A percentile compares a stretch with the other conserved stretches of the same genome.
Conservation (phyloP, 2,113 vertebrate genomes). For the Eudyptes chrysolophus region DNA sequence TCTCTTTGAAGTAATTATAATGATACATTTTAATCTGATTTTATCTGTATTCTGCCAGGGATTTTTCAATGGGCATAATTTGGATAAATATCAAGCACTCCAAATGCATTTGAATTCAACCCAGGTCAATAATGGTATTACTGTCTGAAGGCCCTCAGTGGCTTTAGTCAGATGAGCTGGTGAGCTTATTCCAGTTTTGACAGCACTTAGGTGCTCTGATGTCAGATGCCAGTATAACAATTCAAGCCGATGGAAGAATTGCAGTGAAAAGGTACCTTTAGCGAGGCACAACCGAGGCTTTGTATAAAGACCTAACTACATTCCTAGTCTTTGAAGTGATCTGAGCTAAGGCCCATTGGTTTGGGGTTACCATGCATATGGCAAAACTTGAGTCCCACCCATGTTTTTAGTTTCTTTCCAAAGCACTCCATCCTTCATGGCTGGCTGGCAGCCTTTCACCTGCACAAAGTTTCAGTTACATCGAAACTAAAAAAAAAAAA, state of each 20-base stretch:
- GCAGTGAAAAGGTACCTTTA: not conserved
- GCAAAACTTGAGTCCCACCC: not conserved
- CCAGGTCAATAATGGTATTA: constrained; percentile 69
- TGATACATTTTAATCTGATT: constrained; percentile 64
- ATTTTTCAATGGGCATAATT: constrained; percentile 66
- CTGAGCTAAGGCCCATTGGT: not conserved
- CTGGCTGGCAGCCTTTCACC: not conserved
- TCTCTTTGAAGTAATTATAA: constrained; percentile 63
- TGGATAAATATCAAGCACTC: constrained; percentile 68
- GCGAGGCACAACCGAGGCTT: not conserved
- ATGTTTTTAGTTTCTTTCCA: not conserved
- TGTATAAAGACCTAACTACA: not conserved
- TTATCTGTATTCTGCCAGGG: constrained; percentile 67
- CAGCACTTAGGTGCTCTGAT: constrained; percentile 24
- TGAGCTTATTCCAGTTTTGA: constrained; percentile 49
- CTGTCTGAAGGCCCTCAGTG: constrained; percentile 42
- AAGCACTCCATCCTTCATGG: not conserved
- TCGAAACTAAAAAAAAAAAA: not conserved
- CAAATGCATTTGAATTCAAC: constrained; percentile 67
- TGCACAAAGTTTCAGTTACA: not conserved
- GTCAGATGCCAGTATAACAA: not conserved
- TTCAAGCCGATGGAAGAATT: not conserved
- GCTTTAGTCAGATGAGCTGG: constrained; percentile 52
- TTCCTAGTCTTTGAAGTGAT: not conserved
- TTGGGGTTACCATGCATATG: not conserved